Evolutionary conservation across 2,797 vertebrate species (phyloP).

Genomic region (Acipenser transmontanus): DNA sequence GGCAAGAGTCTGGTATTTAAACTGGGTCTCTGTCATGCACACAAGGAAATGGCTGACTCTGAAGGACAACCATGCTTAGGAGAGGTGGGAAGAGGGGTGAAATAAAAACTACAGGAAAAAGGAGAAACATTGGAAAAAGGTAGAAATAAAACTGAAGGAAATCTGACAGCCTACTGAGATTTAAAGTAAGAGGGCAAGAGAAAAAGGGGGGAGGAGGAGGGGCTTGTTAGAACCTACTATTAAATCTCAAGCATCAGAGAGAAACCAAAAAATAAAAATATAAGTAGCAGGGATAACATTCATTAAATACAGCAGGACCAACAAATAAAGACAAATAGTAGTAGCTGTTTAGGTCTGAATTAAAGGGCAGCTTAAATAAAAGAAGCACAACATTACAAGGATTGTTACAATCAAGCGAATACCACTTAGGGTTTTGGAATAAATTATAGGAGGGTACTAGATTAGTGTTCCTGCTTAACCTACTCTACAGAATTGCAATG

Average conservation of each 20-base stretch:
- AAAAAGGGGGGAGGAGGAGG: constrained; percentile 32
- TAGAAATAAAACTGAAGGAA: constrained; percentile 8
- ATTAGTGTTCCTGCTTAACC: constrained; percentile 82
- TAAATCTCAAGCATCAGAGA: constrained; percentile 10
- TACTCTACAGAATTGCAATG: constrained; percentile 23
- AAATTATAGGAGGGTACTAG: constrained; percentile 22
- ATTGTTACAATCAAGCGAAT: constrained; percentile 47
- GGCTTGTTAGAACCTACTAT: constrained; percentile 25
- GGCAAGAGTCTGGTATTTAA: constrained; percentile 44
- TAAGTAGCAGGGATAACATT: constrained; percentile 32
- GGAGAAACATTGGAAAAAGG: constrained; percentile 1
- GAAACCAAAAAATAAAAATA: constrained; percentile 40
- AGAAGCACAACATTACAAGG: constrained; percentile 38
- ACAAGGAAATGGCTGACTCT: constrained; percentile 59
- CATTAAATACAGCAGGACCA: constrained; percentile 20
- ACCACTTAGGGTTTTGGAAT: constrained; percentile 19
- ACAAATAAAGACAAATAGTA: constrained; percentile 38
- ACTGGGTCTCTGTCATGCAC: constrained; percentile 70
- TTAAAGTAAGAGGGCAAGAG: constrained; percentile 26
- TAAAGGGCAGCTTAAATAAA: constrained; percentile 29
- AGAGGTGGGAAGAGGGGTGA: constrained; percentile 17
- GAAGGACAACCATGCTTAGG: constrained; percentile 50
- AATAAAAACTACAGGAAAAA: constrained; percentile 4
- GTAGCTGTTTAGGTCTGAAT: constrained; percentile 9
- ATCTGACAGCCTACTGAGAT: background rate